Percentiles rank a stretch among this genome's conserved stretches.
These are phyloP conservation scores for Brenthis hecate DNA, from an alignment of 2,888 invertebrate species.

Conservation along the genomic window DNA sequence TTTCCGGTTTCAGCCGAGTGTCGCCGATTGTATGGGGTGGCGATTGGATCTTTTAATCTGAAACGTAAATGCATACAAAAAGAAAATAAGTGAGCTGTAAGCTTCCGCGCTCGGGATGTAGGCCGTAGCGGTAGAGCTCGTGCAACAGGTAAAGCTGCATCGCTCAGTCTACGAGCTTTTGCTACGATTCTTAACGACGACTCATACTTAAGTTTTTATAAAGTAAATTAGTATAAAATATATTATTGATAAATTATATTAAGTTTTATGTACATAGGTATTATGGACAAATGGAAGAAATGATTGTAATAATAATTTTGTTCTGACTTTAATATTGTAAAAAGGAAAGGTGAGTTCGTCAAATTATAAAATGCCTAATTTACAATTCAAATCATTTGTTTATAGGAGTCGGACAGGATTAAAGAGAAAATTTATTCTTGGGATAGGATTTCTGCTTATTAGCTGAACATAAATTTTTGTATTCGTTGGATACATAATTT, in stretches of 20 bases:
- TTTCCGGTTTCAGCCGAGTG: constrained; percentile 61
- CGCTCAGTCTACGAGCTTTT: constrained; percentile 38
- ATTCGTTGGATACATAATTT: constrained; percentile 36
- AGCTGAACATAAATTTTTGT: constrained; percentile 44
- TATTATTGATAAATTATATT: neutral
- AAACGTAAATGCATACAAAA: constrained; percentile 81
- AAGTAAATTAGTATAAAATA: neutral
- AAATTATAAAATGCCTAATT: constrained; percentile 62
- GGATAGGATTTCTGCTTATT: constrained; percentile 61
- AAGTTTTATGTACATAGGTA: neutral
- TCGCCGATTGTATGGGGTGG: constrained; percentile 67
- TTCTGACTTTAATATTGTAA: constrained; percentile 24
- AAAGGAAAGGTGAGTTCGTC: constrained; percentile 44
- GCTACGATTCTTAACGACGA: constrained; percentile 30
- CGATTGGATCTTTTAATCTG: constrained; percentile 81
- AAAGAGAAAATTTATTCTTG: constrained; percentile 66
- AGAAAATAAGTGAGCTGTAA: constrained; percentile 68
- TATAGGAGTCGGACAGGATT: constrained; percentile 56
- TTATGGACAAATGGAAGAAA: constrained; percentile 2
- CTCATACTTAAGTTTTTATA: constrained; percentile 15
- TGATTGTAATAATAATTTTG: neutral
- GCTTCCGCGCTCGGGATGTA: constrained; percentile 63
- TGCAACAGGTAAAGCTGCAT: constrained; percentile 73
- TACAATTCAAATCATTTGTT: constrained; percentile 71
- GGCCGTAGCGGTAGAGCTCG: constrained; percentile 48